Percentiles rank a stretch among this genome's conserved stretches.
phyloP scores from a whole-genome alignment of 1,140 invertebrate genomes.

The Armadillidium nasatum region DNA sequence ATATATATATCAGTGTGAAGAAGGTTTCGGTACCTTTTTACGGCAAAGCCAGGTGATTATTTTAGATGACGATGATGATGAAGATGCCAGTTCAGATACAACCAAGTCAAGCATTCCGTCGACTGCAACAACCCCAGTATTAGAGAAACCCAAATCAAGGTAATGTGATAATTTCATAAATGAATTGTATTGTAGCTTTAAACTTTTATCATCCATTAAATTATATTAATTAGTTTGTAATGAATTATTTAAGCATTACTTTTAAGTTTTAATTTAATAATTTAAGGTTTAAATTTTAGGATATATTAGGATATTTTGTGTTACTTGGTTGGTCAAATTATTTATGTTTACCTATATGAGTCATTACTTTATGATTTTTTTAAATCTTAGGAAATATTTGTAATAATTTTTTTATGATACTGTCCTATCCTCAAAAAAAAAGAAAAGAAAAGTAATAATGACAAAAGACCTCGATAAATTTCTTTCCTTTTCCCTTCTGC shows the following conservation, averaged over 20 bases:
- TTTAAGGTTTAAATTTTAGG: no score
- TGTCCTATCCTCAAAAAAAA: no score
- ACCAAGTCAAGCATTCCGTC: conserved; percentile 27
- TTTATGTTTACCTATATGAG: no score
- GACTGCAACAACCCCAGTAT: conserved; percentile 27
- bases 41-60: conserved; percentile 37
- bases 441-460: no score
- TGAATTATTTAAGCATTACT: neutral
- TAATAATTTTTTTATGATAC: no score
- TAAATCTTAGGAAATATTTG: no score
- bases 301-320: no score
- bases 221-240: neutral
- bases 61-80: conserved; percentile 23
- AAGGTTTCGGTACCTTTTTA: conserved; percentile 39
- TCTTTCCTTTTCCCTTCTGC: neutral
- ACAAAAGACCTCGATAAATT: no score
- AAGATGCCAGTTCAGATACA: conserved; percentile 22
- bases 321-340: no score
- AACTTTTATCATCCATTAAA: neutral
- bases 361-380: no score
- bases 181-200: neutral
- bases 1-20: conserved; percentile 40
- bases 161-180: conserved; percentile 3
- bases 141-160: conserved; percentile 36
- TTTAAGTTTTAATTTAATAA: neutral